Base-by-base conservation (phyloP, 2,113 vertebrate species). In the Tichodroma muraria region DNA sequence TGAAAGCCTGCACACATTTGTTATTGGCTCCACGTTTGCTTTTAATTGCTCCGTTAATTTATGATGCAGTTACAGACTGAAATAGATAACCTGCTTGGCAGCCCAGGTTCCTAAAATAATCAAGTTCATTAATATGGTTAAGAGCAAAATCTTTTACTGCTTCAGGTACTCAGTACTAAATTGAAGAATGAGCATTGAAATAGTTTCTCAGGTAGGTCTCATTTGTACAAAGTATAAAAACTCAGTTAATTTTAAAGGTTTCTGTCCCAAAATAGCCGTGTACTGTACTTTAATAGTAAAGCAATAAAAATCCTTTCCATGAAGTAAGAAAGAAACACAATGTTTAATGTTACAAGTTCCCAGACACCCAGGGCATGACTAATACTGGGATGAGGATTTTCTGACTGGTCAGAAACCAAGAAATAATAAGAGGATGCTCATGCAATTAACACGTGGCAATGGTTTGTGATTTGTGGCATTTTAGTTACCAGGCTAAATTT, bases 21-120 rank as follows among this genome's bases (percentile, higher is more conserved):
- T 22, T 33, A 77, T 92, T 68, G 91, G 60, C 50, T 20, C 21
- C 86, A 73, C 4, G 5, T 33, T 76, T 65, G 45, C 49, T 68
- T 90, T 73, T 93, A 88, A 95, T 83, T 86, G 77, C 83, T 53
- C 15, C 0, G 27, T 80, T 94, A 90, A 83, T 94, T 94, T 9
- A 13, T 75, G 81, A 66, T 92, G 89, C 44, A 53, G 31, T 30
- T 40, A 2, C 80, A 71, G 71, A 88, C 90, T 38, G 79, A 95
- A 95, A 95, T 92, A 95, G 90, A 81, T 52, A 89, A 89, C 65
- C 75, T 87, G 92, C 91, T 89, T n/a, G 56, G 89, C 96, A 95
- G 94, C 88, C 54, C 6, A 47, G 20, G 30, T 33, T 56, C 88
- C 86, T 60, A 77, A 95, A 95, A 94, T 96, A 94, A 94, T 70